Evolutionary conservation across 2,888 invertebrate species (phyloP), one percentile per base, ranked within the genome.

Genomic region (Parochlus steinenii): DNA sequence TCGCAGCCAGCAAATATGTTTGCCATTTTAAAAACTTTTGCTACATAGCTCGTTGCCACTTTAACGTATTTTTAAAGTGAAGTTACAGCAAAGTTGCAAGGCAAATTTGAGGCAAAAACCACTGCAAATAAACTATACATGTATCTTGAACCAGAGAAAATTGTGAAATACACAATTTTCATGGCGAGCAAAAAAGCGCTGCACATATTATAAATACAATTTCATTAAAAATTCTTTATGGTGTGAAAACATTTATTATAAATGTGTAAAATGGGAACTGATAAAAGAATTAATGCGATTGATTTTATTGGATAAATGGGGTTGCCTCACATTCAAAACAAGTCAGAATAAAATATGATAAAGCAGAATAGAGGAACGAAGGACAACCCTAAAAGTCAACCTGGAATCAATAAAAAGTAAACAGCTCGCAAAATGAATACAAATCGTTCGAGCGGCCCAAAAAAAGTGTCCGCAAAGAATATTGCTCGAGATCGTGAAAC

Each of bases 201-300:
- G n/a, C n/a, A n/a, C n/a, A n/a, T n/a, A n/a, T n/a, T n/a, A n/a
- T n/a, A n/a, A n/a, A n/a, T n/a, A n/a, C n/a, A n/a, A 7, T 22
- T 22, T 22, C 8, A 10, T 8, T 6, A 31, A 31, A 31, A 6
- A 31, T 31, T 31, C 7, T 31, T 17, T 31, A 31, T 31, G 20
- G 31, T 31, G 31, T 31, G 31, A 31, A n/a, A 31, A 31, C 31
- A 31, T 31, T 31, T 31, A 31, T 31, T 14, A 31, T 31, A 31
- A 31, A 31, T 17, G n/a, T 3, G 10, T 12, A 20, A 31, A 31
- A 31, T n/a, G n/a, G n/a, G n/a, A n/a, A n/a, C n/a, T n/a, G n/a
- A n/a, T 22, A 31, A 22, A 22, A 31, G 23, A 20, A 31, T 31
- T 20, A 31, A 31, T 14, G 22, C 31, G 5, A 22, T 23, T 31